These are phyloP conservation scores for Microchrysa polita DNA, from an alignment of 2,888 invertebrate genomes.

Conservation along the genomic window DNA sequence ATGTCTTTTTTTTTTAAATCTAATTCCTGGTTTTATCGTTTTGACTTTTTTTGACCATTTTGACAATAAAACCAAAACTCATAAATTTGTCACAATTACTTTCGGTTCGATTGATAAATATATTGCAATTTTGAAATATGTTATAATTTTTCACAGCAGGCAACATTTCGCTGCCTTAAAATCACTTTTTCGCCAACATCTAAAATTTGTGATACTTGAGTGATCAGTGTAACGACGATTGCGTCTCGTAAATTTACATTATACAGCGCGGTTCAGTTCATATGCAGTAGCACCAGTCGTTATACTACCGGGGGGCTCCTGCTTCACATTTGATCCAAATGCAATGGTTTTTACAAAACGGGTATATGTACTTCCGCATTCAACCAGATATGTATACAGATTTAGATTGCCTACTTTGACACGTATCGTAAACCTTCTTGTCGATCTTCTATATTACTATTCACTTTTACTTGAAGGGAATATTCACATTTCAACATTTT, in stretches of 20 bases:
- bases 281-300: background rate
- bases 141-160: too few relatives aligned
- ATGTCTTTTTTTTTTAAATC: background rate
- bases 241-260: too few relatives aligned
- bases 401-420: background rate
- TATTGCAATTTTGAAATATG: too few relatives aligned
- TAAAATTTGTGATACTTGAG: background rate
- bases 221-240: background rate
- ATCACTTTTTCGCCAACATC: background rate
- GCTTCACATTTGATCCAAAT: constrained; percentile 22
- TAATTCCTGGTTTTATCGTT: background rate
- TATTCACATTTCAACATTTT: background rate
- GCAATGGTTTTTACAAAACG: constrained; percentile 30
- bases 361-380: constrained; percentile 35
- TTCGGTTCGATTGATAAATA: too few relatives aligned
- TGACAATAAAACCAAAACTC: too few relatives aligned
- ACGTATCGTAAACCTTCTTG: too few relatives aligned
- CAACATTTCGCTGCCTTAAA: background rate
- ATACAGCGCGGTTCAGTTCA: too few relatives aligned
- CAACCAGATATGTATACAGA: constrained; percentile 22
- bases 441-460: background rate
- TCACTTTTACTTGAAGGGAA: background rate
- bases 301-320: constrained; percentile 24
- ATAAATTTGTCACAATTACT: too few relatives aligned
- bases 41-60: background rate